These are phyloP conservation scores for Stenodera caucasica DNA, from an alignment of 2,888 invertebrate genomes.

Conservation along the genomic window DNA sequence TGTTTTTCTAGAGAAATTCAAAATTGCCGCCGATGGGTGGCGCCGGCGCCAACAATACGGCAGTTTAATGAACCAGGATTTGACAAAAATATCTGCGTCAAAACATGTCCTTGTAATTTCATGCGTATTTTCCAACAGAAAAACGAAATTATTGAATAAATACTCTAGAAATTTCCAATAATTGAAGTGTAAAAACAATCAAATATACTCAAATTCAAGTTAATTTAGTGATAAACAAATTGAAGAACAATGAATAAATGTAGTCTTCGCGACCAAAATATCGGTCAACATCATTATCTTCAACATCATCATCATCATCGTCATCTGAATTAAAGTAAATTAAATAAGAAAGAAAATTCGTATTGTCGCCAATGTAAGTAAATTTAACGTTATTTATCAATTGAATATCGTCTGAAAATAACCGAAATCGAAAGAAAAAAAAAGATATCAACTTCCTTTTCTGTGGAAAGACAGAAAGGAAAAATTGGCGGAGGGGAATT, in stretches of 20 bases:
- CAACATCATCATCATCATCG: not conserved
- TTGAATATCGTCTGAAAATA: no score
- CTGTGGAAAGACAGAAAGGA: not conserved
- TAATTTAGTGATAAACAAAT: not conserved
- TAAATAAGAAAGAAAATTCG: not conserved
- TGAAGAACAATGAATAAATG: not conserved
- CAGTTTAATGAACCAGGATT: slow-evolving; percentile 31
- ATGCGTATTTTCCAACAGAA: slow-evolving; percentile 20
- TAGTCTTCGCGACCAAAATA: slow-evolving; percentile 1
- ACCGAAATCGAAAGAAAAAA: no score
- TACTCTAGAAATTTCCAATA: not conserved
- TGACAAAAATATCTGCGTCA: slow-evolving; percentile 31
- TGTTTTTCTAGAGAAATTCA: no score
- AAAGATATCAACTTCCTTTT: not conserved
- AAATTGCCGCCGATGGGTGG: not conserved
- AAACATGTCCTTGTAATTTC: slow-evolving; percentile 32
- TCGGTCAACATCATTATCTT: slow-evolving; percentile 2
- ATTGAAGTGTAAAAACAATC: not conserved
- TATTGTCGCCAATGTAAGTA: not conserved
- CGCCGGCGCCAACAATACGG: slow-evolving; percentile 5
- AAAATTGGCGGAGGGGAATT: slow-evolving; percentile 6
- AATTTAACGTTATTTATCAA: no score
- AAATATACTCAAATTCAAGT: not conserved
- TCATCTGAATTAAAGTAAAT: not conserved
- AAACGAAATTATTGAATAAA: not conserved